These are phyloP conservation scores for Sphinx pinastri DNA, from an alignment of 2,888 invertebrate species.

Conservation along the genomic window DNA sequence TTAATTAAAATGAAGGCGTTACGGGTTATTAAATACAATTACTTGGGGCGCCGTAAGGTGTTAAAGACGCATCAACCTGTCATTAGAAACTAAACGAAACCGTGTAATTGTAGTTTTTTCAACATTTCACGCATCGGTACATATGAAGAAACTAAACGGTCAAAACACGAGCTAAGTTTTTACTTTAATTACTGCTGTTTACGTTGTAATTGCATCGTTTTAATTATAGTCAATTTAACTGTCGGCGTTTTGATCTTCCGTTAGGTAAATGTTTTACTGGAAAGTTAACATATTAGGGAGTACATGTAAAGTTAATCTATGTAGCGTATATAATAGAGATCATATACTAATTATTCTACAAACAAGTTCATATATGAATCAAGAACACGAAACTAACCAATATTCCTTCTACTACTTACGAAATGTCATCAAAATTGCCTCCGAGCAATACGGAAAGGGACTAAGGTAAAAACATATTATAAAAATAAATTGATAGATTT, in stretches of 20 bases:
- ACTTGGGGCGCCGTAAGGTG: slow-evolving; percentile 46
- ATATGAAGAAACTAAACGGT: slow-evolving; percentile 39
- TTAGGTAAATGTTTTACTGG: neutral
- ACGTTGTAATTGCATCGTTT: slow-evolving; percentile 27
- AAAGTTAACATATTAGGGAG: neutral
- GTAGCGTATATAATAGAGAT: neutral
- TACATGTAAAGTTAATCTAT: neutral
- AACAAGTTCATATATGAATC: no score
- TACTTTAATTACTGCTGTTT: slow-evolving; percentile 38
- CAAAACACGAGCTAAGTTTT: slow-evolving; percentile 30
- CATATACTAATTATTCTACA: no score
- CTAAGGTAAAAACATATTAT: slow-evolving; percentile 33
- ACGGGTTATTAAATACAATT: slow-evolving; percentile 56
- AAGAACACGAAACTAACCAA: neutral
- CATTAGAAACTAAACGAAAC: slow-evolving; percentile 49
- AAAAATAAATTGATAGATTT: slow-evolving; percentile 36
- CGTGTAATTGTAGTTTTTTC: slow-evolving; percentile 62
- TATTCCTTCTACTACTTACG: neutral
- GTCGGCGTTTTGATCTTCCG: neutral
- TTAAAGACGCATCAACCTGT: slow-evolving; percentile 50
- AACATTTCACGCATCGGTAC: slow-evolving; percentile 65
- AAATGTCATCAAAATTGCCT: slow-evolving; percentile 9
- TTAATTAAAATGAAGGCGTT: slow-evolving; percentile 46
- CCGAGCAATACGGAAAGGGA: slow-evolving; percentile 11
- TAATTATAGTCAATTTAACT: slow-evolving; percentile 11